Percentiles rank a stretch among this genome's conserved stretches.
These are phyloP conservation scores for Porites lutea DNA, from an alignment of 64 coral and sea anemone genomes.

Conservation along the genomic window DNA sequence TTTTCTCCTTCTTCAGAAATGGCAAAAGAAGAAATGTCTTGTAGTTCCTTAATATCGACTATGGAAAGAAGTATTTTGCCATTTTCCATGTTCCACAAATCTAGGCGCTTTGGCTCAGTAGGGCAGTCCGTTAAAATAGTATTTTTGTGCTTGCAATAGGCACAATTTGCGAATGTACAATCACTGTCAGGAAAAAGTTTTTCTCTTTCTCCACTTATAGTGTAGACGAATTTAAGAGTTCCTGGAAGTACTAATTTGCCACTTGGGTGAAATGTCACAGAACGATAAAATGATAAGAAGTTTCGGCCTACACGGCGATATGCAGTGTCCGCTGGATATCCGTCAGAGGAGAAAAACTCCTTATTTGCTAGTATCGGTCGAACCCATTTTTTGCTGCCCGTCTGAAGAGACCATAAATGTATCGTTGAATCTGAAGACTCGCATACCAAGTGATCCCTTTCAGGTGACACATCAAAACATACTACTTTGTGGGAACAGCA, in stretches of 20 bases:
- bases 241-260: not conserved
- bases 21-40: not conserved
- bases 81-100: slow-evolving; percentile 2
- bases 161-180: not conserved
- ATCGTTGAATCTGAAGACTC: slow-evolving; percentile 12
- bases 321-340: not conserved
- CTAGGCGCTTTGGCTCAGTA: not conserved
- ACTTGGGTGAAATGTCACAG: slow-evolving; percentile 3
- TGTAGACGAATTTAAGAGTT: not conserved
- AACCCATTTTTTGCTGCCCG: not conserved
- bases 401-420: slow-evolving; percentile 37
- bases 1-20: not conserved
- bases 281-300: slow-evolving; percentile 1
- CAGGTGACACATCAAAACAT: slow-evolving; percentile 20
- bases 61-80: not conserved
- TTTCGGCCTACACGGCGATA: not conserved
- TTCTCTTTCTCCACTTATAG: not conserved
- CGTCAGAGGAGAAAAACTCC: not conserved
- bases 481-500: slow-evolving; percentile 19
- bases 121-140: not conserved
- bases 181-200: not conserved
- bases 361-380: not conserved
- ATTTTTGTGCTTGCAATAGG: not conserved
- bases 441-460: slow-evolving; percentile 15
- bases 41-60: no score